Evolutionary conservation across 2,888 invertebrate genomes (phyloP).

Genomic region (Hypolimnas misippus): DNA sequence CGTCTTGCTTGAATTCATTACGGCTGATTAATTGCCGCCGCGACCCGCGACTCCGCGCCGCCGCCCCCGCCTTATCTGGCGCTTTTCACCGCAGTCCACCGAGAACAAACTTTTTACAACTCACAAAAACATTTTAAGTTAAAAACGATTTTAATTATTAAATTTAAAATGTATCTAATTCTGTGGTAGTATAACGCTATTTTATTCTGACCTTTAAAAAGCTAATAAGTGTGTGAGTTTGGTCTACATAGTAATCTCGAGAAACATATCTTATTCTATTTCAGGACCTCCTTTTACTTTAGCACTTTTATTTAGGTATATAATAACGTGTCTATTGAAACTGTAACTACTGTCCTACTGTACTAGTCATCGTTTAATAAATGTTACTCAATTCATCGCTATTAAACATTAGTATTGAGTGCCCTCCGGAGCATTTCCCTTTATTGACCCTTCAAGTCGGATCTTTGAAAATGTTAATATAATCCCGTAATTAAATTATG

Average conservation of each 20-base stretch:
- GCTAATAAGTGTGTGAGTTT: no score
- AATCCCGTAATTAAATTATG: slow-evolving; percentile 2
- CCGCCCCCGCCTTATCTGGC: background rate
- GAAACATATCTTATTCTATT: no score
- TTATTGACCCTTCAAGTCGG: background rate
- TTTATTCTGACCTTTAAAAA: no score
- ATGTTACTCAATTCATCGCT: background rate
- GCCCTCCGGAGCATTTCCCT: background rate
- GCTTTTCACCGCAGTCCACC: background rate
- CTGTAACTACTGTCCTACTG: no score
- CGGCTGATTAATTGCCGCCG: slow-evolving; percentile 5
- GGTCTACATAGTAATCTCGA: no score
- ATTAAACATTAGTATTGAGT: background rate
- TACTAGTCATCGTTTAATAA: no score
- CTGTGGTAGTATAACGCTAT: background rate
- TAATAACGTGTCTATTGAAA: no score
- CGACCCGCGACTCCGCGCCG: background rate
- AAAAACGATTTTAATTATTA: background rate
- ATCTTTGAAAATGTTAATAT: background rate
- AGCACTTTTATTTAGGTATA: no score
- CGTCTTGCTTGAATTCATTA: slow-evolving; percentile 12
- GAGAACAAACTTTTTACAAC: background rate
- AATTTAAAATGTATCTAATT: background rate
- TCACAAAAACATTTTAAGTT: background rate
- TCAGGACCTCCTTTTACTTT: no score